Conservation (phyloP, 2,888 invertebrate species). For the Drosophila mettleri region DNA sequence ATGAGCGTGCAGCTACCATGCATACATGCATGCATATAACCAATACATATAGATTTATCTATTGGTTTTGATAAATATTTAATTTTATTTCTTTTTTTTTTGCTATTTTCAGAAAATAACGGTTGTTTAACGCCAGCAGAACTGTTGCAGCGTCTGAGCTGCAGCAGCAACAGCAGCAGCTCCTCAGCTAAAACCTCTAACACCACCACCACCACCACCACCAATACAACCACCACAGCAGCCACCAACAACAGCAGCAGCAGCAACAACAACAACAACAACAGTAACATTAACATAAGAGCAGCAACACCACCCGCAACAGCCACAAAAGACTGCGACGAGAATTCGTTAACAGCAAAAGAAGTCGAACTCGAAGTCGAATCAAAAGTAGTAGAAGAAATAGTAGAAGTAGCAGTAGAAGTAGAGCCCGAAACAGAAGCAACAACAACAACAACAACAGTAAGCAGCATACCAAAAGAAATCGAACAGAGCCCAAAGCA, state of each 20-base stretch:
- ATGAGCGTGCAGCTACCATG: not conserved
- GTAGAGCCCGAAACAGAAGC: conserved; percentile 7
- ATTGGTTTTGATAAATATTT: conserved; percentile 8
- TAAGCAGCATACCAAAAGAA: conserved; percentile 70
- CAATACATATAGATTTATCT: not conserved
- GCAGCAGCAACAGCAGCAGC: conserved; percentile 30
- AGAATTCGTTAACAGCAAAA: conserved; percentile 40
- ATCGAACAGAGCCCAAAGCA: conserved; percentile 46
- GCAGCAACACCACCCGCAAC: conserved; percentile 53
- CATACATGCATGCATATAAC: not conserved
- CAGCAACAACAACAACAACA: conserved; percentile 34
- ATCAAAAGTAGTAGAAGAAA: not conserved
- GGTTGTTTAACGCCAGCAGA: conserved; percentile 66
- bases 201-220: conserved; percentile 22
- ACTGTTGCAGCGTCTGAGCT: conserved; percentile 67
- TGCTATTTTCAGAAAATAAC: conserved; percentile 61
- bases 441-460: conserved; percentile 26
- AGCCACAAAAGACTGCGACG: conserved; percentile 76
- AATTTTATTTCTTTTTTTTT: conserved; percentile 16
- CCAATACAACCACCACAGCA: conserved; percentile 21
- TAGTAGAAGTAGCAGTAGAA: not conserved
- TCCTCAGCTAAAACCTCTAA: conserved; percentile 35
- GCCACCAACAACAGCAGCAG: conserved; percentile 20
- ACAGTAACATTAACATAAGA: conserved; percentile 37
- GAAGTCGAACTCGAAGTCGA: conserved; percentile 10